Evolutionary conservation across 2,888 invertebrate species (phyloP).

Genomic region (Harpalus rubripes): DNA sequence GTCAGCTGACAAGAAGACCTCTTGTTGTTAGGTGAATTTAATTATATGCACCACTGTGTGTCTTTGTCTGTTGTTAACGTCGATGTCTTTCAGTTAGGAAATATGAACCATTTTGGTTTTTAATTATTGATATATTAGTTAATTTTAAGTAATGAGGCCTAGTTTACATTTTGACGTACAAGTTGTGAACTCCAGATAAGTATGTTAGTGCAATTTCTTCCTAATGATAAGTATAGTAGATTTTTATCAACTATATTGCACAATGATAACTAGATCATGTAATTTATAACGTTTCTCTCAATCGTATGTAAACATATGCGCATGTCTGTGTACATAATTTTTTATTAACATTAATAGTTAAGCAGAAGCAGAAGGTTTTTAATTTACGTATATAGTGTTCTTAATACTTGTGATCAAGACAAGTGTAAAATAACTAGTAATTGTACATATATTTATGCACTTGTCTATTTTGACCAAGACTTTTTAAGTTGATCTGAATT

Average conservation of each 20-base stretch:
- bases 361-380: conserved; percentile 23
- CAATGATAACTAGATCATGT: conserved; percentile 58
- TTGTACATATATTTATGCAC: conserved; percentile 61
- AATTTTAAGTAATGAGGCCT: conserved; percentile 27
- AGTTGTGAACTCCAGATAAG: conserved; percentile 17
- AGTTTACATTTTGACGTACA: conserved; percentile 18
- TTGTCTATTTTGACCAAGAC: conserved; percentile 63
- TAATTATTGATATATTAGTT: conserved; percentile 4
- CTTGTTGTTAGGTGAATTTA: no score
- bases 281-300: conserved; percentile 46
- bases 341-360: conserved; percentile 50
- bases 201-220: conserved; percentile 58
- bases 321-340: conserved; percentile 57
- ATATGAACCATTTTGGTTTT: conserved; percentile 30
- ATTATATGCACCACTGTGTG: conserved; percentile 40
- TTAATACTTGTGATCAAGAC: conserved; percentile 57
- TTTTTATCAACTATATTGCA: conserved; percentile 61
- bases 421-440: conserved; percentile 73
- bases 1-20: no score
- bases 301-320: conserved; percentile 56
- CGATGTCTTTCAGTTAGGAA: conserved; percentile 55
- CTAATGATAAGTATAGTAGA: conserved; percentile 33
- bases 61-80: conserved; percentile 49
- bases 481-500: conserved; percentile 58
- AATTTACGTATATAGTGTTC: conserved; percentile 60